These are phyloP conservation scores for Gallinago stenura DNA, from an alignment of 2,797 vertebrate genomes.

Conservation along the genomic window DNA sequence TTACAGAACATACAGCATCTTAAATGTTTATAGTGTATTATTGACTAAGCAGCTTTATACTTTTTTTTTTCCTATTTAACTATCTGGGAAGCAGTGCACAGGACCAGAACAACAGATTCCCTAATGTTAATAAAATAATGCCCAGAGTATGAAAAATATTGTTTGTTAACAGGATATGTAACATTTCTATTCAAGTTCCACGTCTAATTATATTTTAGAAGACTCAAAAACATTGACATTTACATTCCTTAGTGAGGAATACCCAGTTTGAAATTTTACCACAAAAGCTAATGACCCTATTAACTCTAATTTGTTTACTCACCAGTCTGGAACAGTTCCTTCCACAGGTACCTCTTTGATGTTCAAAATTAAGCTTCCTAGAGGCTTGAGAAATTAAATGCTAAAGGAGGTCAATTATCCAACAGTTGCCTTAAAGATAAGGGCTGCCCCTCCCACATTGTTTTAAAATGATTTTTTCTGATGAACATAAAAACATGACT, in stretches of 20 bases:
- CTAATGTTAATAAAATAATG: slow-evolving; percentile 24
- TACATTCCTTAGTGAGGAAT: slow-evolving; percentile 66
- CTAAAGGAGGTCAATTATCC: slow-evolving; percentile 81
- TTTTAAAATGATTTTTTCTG: slow-evolving; percentile 65
- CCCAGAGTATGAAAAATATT: slow-evolving; percentile 29
- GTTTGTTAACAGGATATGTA: slow-evolving; percentile 44
- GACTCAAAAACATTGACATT: slow-evolving; percentile 68
- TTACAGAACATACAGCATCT: neutral
- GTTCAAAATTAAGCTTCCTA: slow-evolving; percentile 82
- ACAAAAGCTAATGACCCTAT: slow-evolving; percentile 80
- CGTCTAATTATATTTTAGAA: slow-evolving; percentile 74
- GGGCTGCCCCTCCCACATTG: slow-evolving; percentile 68
- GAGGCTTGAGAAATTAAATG: slow-evolving; percentile 82
- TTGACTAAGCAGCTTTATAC: neutral
- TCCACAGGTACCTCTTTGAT: slow-evolving; percentile 82
- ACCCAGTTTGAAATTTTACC: slow-evolving; percentile 77
- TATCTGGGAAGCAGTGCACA: neutral
- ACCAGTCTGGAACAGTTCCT: slow-evolving; percentile 80
- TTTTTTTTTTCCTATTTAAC: neutral
- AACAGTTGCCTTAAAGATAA: slow-evolving; percentile 79
- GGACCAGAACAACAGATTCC: neutral
- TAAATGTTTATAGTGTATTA: neutral
- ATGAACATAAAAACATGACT: slow-evolving; percentile 68
- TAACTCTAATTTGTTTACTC: slow-evolving; percentile 84
- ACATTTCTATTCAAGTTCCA: slow-evolving; percentile 61